Evolutionary conservation across 2,113 vertebrate genomes (phyloP).

Genomic region (Aptenodytes forsteri): DNA sequence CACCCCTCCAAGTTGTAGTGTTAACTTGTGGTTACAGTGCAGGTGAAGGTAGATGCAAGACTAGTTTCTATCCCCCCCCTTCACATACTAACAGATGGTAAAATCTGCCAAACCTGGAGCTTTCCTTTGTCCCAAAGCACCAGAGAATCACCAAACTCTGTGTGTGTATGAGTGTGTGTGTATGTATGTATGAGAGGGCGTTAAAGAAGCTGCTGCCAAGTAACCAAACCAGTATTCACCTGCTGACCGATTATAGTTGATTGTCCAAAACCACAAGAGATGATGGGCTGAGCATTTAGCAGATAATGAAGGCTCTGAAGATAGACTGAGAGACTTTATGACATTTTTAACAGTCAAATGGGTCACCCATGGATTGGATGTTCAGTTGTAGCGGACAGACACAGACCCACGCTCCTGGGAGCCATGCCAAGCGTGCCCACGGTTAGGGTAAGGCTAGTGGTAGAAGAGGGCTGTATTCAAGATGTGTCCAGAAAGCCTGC

Average conservation of each 20-base stretch:
- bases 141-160: not conserved
- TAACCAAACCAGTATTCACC: not conserved
- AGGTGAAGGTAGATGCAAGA: not conserved
- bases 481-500: not conserved
- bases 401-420: not conserved
- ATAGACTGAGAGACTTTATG: not conserved
- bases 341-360: not conserved
- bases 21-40: not conserved
- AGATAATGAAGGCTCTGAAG: not conserved
- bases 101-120: not conserved
- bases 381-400: not conserved
- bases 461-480: not conserved
- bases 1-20: not conserved
- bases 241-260: not conserved
- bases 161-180: too few species aligned
- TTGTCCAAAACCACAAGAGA: not conserved
- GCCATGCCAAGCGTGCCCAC: not conserved
- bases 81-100: not conserved
- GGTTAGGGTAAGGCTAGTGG: not conserved
- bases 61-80: not conserved
- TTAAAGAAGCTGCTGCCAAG: not conserved
- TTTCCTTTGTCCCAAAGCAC: not conserved
- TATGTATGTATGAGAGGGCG: accelerated
- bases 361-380: not conserved
- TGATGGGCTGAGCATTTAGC: not conserved